phyloP scores from a whole-genome alignment of 1,140 invertebrate species.

The Nasonia longicornis region DNA sequence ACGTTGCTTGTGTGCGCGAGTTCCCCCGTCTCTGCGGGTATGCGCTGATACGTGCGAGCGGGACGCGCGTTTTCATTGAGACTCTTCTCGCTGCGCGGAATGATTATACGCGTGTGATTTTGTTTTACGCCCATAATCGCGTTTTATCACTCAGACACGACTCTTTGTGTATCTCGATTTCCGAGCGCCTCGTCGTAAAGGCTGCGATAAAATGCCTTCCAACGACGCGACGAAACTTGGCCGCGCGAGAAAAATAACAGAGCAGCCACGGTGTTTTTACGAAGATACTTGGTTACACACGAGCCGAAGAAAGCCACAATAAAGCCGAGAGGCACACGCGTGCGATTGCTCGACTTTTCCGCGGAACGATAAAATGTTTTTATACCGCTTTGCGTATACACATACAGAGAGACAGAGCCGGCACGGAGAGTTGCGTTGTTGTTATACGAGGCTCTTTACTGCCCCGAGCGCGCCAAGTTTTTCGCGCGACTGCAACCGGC shows the following conservation, averaged over 20 bases:
- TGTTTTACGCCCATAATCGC: too few relatives aligned
- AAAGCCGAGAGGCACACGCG: constrained; percentile 13
- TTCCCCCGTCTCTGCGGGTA: too few relatives aligned
- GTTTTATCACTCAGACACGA: too few relatives aligned
- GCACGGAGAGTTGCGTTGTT: constrained; percentile 30
- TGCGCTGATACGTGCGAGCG: not conserved
- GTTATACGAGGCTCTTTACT: constrained; percentile 57
- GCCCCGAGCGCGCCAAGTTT: constrained; percentile 51
- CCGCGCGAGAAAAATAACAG: not conserved
- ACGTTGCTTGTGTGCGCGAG: too few relatives aligned
- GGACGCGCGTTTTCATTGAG: not conserved
- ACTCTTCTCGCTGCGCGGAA: too few relatives aligned
- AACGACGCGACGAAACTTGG: not conserved
- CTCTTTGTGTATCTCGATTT: too few relatives aligned
- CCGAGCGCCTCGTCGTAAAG: not conserved
- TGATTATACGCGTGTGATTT: too few relatives aligned
- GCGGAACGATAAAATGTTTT: constrained; percentile 62
- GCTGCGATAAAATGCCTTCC: not conserved
- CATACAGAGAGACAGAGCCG: too few relatives aligned
- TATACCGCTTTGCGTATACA: constrained; percentile 58
- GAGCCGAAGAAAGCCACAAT: constrained; percentile 20
- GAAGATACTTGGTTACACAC: constrained; percentile 45
- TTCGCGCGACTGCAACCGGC: constrained; percentile 40
- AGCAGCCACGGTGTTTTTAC: constrained; percentile 7
- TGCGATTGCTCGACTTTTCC: constrained; percentile 53